Conservation (phyloP, 2,113 vertebrate species). For the Halichoerus grypus region DNA sequence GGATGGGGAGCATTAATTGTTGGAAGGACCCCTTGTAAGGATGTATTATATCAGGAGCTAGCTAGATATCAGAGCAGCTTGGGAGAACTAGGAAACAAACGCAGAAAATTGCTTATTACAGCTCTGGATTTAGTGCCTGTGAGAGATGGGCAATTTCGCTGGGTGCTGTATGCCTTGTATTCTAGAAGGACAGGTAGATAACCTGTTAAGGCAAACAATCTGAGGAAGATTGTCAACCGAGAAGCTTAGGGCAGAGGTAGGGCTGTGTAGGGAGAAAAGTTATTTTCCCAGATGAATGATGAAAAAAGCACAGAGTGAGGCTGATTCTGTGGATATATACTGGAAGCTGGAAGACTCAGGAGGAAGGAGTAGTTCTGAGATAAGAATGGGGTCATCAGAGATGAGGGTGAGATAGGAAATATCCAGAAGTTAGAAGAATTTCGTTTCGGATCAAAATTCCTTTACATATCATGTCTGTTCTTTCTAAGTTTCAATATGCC, state of each 20-base stretch:
- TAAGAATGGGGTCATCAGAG: not conserved
- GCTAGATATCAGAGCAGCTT: not conserved
- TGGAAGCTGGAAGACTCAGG: not conserved
- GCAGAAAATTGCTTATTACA: conserved; percentile 37
- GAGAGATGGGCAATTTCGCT: not conserved
- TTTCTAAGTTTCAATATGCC: not conserved
- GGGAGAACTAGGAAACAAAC: not conserved
- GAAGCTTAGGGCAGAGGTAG: not conserved
- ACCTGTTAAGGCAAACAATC: not conserved
- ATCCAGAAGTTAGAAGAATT: not conserved
- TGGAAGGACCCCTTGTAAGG: not conserved
- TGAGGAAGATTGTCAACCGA: not conserved
- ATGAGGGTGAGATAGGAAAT: not conserved
- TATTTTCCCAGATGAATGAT: not conserved
- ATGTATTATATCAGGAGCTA: not conserved
- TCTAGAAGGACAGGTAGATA: not conserved
- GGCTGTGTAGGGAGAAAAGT: not conserved
- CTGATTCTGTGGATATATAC: not conserved
- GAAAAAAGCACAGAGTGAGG: not conserved
- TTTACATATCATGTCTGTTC: not conserved
- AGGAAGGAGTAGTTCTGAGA: not conserved
- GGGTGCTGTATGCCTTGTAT: not conserved
- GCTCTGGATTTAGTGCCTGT: not conserved
- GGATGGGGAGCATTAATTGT: not conserved
- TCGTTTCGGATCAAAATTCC: not conserved